Evolutionary conservation across 2,888 invertebrate species (phyloP), one percentile per base, ranked within the genome.

Genomic region (Agrochola litura): DNA sequence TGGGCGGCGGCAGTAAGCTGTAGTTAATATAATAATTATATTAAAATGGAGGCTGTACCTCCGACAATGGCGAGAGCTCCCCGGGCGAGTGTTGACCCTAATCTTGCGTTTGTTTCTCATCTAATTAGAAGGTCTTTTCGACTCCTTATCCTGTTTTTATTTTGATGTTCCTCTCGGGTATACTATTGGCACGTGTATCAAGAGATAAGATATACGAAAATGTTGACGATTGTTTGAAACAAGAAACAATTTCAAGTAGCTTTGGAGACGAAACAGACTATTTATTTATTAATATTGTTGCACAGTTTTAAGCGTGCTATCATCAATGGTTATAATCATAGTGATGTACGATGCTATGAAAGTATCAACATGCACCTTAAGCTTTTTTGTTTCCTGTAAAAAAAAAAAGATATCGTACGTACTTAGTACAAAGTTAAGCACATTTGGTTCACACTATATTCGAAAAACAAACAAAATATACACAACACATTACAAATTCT

Each of bases 101-200:
- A 94, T 93, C 90, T 90, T 86, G 87, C 90, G 93, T 93, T 95
- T 94, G 94, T 93, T 94, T 92, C 91, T 93, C 92, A 90, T 94
- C 92, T 95, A 95, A 95, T 95, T 95, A 95, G 91, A 89, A 79
- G 90, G 84, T 89, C 90, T 91, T 91, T 92, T 92, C 91, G 90
- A 89, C 91, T 92, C 87, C 89, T 92, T 92, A 90, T 91, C 90
- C 88, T 91, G 91, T 94, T 94, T 94, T 93, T 92, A 92, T 93
- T 91, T 89, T 82, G 86, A 88, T 88, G 84, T 84, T 83, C 85
- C 90, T 89, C 89, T 69, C 69, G 90, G 89, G 91, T 77, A 81
- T 89, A 87, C 85, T 90, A 92, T 90, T 88, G 86, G 86, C 79
- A 77, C 76, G 82, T 65, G 70, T 82, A 85, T 54, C 54, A 65